phyloP scores from a whole-genome alignment of 2,888 invertebrate genomes.

The Cheilosia pagana region DNA sequence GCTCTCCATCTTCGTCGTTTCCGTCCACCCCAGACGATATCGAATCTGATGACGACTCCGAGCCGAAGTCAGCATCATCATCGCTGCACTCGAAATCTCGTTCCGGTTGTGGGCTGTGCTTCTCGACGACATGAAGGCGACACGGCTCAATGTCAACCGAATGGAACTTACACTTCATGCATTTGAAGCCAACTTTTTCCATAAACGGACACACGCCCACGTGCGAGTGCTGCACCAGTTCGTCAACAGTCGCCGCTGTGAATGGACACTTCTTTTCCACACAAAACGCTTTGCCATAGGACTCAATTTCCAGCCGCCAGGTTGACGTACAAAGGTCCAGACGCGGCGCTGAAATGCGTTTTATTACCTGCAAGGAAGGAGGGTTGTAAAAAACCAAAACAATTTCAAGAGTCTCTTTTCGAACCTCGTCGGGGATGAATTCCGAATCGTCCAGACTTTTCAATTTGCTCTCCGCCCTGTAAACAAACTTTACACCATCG shows the following conservation, averaged over 20 bases:
- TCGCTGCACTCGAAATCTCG: slow-evolving; percentile 76
- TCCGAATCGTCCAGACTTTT: slow-evolving; percentile 77
- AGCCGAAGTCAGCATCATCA: slow-evolving; percentile 77
- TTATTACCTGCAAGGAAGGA: slow-evolving; percentile 38
- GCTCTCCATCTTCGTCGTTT: slow-evolving; percentile 75
- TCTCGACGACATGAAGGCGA: slow-evolving; percentile 67
- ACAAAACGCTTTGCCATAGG: slow-evolving; percentile 79
- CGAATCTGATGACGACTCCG: slow-evolving; percentile 65
- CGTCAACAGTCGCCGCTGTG: slow-evolving; percentile 76
- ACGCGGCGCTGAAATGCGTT: slow-evolving; percentile 21
- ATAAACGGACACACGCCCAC: slow-evolving; percentile 78
- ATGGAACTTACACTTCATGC: slow-evolving; percentile 76
- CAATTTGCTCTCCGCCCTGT: slow-evolving; percentile 80
- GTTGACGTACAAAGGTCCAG: slow-evolving; percentile 23
- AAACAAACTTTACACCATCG: slow-evolving; percentile 15
- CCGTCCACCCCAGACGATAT: slow-evolving; percentile 53
- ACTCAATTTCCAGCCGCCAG: slow-evolving; percentile 77
- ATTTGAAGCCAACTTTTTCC: slow-evolving; percentile 78
- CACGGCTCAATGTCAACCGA: slow-evolving; percentile 62
- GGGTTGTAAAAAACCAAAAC: neutral
- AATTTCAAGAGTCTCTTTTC: neutral
- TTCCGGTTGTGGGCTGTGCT: slow-evolving; percentile 36
- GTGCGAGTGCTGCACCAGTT: slow-evolving; percentile 78
- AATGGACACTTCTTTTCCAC: slow-evolving; percentile 80
- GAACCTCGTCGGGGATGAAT: slow-evolving; percentile 60